phyloP scores from a whole-genome alignment of 2,797 vertebrate species.

The Chaetodon trifasciatus region DNA sequence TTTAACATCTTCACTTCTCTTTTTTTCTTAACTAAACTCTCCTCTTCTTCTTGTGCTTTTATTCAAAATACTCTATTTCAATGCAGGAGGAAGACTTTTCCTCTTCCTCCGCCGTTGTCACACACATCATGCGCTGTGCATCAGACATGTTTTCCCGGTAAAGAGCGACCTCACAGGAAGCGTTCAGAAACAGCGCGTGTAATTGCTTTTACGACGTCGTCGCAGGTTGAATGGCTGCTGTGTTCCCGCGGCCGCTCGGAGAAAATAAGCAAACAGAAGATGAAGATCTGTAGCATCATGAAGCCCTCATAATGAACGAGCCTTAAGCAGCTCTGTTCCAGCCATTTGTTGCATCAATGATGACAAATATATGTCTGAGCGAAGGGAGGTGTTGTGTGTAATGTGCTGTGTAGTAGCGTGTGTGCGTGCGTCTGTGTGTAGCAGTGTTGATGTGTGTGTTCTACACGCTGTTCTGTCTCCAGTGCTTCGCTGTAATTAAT shows the following conservation, averaged over 20 bases:
- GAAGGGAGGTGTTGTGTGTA: conserved; percentile 60
- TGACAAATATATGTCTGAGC: conserved; percentile 67
- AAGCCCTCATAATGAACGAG: conserved; percentile 56
- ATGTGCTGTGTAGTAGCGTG: conserved; percentile 50
- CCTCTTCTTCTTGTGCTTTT: background rate
- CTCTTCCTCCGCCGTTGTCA: conserved; percentile 9
- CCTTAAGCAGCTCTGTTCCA: conserved; percentile 52
- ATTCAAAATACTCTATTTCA: background rate
- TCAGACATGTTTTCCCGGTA: background rate
- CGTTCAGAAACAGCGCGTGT: conserved; percentile 2
- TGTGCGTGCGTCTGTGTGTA: conserved; percentile 47
- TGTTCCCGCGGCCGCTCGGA: conserved; percentile 31
- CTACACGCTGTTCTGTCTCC: conserved; percentile 75
- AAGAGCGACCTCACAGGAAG: background rate
- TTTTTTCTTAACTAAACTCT: background rate
- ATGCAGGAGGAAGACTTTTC: background rate
- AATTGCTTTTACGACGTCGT: background rate
- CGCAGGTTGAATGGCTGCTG: conserved; percentile 22
- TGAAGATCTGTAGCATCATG: conserved; percentile 42
- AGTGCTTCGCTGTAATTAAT: conserved; percentile 84
- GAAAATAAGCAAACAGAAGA: conserved; percentile 35
- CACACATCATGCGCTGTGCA: background rate
- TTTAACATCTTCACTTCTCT: background rate
- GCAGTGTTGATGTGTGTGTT: conserved; percentile 66
- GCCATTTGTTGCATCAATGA: conserved; percentile 75